Evolutionary conservation across 2,888 invertebrate species (phyloP).

Genomic region (Dynastes tityus): DNA sequence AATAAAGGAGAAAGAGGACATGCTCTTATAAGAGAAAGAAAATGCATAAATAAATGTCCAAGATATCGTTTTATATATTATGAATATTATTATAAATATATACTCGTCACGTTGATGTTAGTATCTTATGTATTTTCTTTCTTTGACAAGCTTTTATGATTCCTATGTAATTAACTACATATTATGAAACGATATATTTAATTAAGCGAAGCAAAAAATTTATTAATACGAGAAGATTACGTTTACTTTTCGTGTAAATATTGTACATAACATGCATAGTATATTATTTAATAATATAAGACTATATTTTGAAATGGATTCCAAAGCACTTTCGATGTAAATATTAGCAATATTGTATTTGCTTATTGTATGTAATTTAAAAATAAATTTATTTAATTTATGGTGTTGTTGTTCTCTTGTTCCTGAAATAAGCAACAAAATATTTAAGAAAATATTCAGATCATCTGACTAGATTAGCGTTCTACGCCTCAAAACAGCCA

Average conservation of each 20-base stretch:
- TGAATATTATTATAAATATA: background rate
- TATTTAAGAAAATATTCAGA: too few relatives aligned
- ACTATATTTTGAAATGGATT: constrained; percentile 68
- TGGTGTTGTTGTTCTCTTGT: too few relatives aligned
- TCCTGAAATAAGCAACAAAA: too few relatives aligned
- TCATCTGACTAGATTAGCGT: too few relatives aligned
- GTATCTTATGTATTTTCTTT: constrained; percentile 48
- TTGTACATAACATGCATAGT: constrained; percentile 56
- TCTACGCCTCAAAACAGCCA: too few relatives aligned
- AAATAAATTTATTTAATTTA: constrained; percentile 66
- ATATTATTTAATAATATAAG: constrained; percentile 61
- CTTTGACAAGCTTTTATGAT: constrained; percentile 54
- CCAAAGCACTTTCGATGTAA: constrained; percentile 66
- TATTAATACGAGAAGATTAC: too few relatives aligned
- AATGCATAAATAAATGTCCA: constrained; percentile 37
- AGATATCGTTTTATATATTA: background rate
- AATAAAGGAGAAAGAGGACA: background rate
- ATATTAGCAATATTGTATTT: constrained; percentile 57
- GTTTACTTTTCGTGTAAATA: constrained; percentile 55
- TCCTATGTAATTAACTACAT: constrained; percentile 53
- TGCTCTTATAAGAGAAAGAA: constrained; percentile 37
- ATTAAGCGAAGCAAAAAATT: too few relatives aligned
- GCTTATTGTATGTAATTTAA: constrained; percentile 64
- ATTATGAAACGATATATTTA: background rate
- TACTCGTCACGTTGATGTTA: background rate